Conservation (phyloP, 2,888 invertebrate genomes). For the Cancer borealis region DNA sequence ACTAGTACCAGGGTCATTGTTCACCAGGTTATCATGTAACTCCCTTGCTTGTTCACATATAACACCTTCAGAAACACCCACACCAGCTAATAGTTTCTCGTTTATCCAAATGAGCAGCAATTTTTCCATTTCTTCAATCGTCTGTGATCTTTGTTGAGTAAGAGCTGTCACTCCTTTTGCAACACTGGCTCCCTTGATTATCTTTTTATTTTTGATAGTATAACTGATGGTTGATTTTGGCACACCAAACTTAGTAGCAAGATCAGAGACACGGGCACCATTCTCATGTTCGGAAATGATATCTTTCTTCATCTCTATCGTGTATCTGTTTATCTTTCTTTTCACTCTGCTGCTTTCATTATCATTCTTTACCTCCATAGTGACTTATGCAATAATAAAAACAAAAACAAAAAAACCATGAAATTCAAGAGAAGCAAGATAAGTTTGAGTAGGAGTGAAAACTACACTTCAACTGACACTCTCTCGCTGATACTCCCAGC, state of each 20-base stretch:
- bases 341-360: neutral
- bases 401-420: too few species aligned
- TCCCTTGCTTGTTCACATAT: neutral
- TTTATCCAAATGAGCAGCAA: too few species aligned
- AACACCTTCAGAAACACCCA: neutral
- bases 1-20: neutral
- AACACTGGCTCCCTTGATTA: neutral
- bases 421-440: too few species aligned
- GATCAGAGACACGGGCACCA: too few species aligned
- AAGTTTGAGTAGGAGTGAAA: too few species aligned
- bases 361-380: neutral
- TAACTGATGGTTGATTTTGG: neutral
- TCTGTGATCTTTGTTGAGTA: too few species aligned
- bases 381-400: neutral
- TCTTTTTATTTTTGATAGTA: slow-evolving; percentile 23
- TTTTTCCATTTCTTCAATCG: too few species aligned
- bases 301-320: neutral
- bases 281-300: too few species aligned
- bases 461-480: too few species aligned
- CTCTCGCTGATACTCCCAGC: too few species aligned
- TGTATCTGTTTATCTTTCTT: neutral
- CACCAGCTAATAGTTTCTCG: neutral
- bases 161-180: neutral
- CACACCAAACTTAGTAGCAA: slow-evolving; percentile 2
- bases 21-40: neutral